A percentile compares a stretch with the other conserved stretches of the same genome.
phyloP scores from a whole-genome alignment of 2,113 vertebrate genomes.

The Trochalopteron elliotii region DNA sequence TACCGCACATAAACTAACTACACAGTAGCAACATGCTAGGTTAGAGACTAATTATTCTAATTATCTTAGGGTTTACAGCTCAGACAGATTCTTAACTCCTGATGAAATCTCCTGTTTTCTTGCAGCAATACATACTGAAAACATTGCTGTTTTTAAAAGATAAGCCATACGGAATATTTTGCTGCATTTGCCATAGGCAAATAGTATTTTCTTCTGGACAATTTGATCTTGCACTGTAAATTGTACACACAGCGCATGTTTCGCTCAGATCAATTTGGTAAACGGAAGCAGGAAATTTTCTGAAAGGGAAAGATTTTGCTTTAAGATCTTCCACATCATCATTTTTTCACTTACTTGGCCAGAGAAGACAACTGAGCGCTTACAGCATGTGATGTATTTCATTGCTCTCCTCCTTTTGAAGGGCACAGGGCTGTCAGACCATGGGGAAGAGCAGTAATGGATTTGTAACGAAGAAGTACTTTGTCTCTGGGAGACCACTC shows the following conservation, averaged over 20 bases:
- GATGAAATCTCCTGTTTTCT: neutral
- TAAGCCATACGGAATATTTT: neutral
- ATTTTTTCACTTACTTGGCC: neutral
- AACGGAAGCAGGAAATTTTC: constrained; percentile 12
- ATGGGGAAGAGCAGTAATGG: neutral
- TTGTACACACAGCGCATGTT: neutral
- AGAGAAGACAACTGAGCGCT: neutral
- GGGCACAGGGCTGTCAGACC: neutral
- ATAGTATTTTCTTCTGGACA: constrained; percentile 34
- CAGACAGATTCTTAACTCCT: neutral
- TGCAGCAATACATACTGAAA: neutral
- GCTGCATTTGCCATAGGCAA: neutral
- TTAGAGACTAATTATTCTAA: constrained; percentile 36
- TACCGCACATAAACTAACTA: neutral
- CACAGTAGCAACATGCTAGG: neutral
- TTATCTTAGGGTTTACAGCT: constrained; percentile 15
- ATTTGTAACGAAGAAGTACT: neutral
- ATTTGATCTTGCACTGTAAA: neutral
- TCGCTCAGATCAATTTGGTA: constrained; percentile 45
- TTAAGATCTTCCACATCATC: constrained; percentile 1
- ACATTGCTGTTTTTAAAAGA: neutral
- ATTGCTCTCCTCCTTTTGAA: neutral
- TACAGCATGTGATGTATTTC: neutral
- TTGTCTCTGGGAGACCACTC: constrained; percentile 24
- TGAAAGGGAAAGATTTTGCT: constrained; percentile 46